These are phyloP conservation scores for Drosophila fungiperda DNA, from an alignment of 2,888 invertebrate species.

Conservation along the genomic window DNA sequence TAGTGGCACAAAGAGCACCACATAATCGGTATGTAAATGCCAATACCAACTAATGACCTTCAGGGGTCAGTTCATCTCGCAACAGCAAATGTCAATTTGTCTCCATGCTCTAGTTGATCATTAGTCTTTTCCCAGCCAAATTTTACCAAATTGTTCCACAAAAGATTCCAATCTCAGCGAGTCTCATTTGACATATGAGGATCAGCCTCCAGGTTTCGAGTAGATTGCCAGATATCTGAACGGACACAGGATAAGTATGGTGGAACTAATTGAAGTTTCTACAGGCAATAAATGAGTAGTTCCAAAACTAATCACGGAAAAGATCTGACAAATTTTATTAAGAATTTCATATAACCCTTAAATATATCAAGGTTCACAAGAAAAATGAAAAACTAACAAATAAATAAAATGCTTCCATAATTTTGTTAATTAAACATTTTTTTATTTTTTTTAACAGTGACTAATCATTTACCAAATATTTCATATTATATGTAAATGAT, in stretches of 20 bases:
- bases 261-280: neutral
- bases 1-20: conserved; percentile 1
- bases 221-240: neutral
- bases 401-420: neutral
- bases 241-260: neutral
- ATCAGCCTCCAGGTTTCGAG: conserved; percentile 9
- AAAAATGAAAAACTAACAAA: neutral
- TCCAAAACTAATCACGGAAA: neutral
- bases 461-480: rapidly evolving
- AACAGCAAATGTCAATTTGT: conserved; percentile 23
- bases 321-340: neutral
- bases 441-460: neutral
- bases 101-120: conserved; percentile 31
- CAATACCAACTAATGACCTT: conserved; percentile 27
- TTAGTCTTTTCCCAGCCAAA: conserved; percentile 34
- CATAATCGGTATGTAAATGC: conserved; percentile 33
- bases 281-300: neutral
- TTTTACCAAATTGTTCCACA: neutral
- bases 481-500: neutral
- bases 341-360: rapidly evolving
- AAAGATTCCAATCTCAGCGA: neutral
- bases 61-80: conserved; percentile 11
- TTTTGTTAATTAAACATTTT: no score
- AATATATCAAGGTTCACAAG: neutral
- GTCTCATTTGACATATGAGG: conserved; percentile 16